Evolutionary conservation across 2,797 vertebrate genomes (phyloP).

Genomic region (Champsocephalus esox): DNA sequence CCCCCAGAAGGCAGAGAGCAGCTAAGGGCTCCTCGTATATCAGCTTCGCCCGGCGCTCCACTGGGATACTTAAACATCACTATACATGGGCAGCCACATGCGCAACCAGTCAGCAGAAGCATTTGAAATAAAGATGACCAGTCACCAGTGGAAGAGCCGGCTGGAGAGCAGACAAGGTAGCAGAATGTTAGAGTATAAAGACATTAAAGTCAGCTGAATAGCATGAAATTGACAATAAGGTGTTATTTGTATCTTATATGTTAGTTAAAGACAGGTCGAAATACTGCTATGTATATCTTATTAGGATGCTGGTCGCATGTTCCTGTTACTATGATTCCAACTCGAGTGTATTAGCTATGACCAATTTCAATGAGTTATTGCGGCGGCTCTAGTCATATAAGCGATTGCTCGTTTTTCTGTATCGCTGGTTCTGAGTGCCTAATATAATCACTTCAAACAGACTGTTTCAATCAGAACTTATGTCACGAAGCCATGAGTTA

Average conservation of each 20-base stretch:
- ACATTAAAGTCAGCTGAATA: conserved; percentile 3
- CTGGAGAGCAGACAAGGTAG: conserved; percentile 35
- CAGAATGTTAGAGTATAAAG: neutral
- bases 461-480: conserved; percentile 12
- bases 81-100: conserved; percentile 30
- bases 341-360: neutral
- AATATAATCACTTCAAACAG: conserved; percentile 18
- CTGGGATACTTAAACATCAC: conserved; percentile 50
- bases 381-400: neutral
- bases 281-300: neutral
- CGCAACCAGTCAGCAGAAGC: conserved; percentile 33
- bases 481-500: neutral
- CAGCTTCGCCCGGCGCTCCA: conserved; percentile 37
- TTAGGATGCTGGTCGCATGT: neutral
- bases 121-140: conserved; percentile 34
- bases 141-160: conserved; percentile 10
- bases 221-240: conserved; percentile 1
- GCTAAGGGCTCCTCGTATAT: conserved; percentile 55
- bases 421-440: neutral
- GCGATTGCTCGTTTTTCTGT: neutral
- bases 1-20: conserved; percentile 49
- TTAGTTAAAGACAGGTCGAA: conserved; percentile 13
- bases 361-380: neutral
- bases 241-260: neutral
- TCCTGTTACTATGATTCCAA: neutral